These are phyloP conservation scores for Torymus tubicola DNA, from an alignment of 2,888 invertebrate species.

Conservation along the genomic window DNA sequence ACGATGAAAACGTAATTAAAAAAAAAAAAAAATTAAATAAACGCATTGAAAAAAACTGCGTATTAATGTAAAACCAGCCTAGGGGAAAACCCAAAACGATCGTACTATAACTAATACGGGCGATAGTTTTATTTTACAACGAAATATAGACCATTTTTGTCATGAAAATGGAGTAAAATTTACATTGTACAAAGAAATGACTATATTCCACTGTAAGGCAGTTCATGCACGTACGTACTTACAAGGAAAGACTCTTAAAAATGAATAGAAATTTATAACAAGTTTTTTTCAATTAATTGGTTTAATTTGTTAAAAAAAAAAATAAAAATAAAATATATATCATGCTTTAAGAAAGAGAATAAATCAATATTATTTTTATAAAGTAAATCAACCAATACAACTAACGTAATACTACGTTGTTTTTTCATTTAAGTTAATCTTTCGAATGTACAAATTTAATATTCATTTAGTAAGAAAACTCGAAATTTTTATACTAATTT, in stretches of 20 bases:
- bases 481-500: neutral
- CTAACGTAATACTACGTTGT: too few relatives aligned
- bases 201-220: slow-evolving; percentile 29
- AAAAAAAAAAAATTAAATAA: slow-evolving; percentile 22
- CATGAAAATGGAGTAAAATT: slow-evolving; percentile 23
- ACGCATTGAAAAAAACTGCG: slow-evolving; percentile 9
- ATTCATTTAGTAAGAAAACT: neutral
- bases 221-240: slow-evolving; percentile 5
- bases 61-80: slow-evolving; percentile 6
- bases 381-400: too few relatives aligned
- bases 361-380: too few relatives aligned
- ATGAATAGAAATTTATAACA: too few relatives aligned
- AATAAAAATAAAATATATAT: too few relatives aligned
- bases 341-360: too few relatives aligned
- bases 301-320: too few relatives aligned
- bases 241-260: slow-evolving; percentile 4
- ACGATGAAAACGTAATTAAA: slow-evolving; percentile 17
- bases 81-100: slow-evolving; percentile 2
- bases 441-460: neutral
- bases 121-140: slow-evolving; percentile 14
- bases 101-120: slow-evolving; percentile 17
- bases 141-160: slow-evolving; percentile 33
- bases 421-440: too few relatives aligned
- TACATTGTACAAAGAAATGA: slow-evolving; percentile 26
- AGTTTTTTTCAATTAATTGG: too few relatives aligned